Conservation (phyloP, 2,888 invertebrate species). For the Spilosoma lubricipeda region DNA sequence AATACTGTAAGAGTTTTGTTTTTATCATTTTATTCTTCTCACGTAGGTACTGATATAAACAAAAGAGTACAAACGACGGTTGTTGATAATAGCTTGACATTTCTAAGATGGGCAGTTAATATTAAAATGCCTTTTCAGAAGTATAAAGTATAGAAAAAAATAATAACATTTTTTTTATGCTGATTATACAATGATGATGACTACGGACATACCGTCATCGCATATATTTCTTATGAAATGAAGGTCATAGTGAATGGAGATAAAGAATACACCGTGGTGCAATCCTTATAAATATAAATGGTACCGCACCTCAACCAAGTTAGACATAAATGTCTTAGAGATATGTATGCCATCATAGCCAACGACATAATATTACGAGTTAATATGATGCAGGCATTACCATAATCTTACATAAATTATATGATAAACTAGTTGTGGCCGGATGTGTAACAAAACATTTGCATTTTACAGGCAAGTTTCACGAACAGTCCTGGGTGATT, state of each 20-base stretch:
- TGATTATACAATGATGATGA: slow-evolving; percentile 34
- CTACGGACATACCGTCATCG: slow-evolving; percentile 31
- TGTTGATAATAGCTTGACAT: background rate
- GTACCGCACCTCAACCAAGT: slow-evolving; percentile 27
- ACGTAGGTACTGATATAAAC: background rate
- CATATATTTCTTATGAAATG: slow-evolving; percentile 46
- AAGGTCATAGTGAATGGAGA: slow-evolving; percentile 44
- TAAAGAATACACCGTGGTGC: slow-evolving; percentile 29
- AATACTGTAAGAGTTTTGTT: background rate
- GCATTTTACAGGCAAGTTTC: slow-evolving; percentile 61
- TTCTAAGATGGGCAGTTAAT: background rate
- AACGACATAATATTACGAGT: slow-evolving; percentile 31
- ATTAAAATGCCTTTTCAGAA: background rate
- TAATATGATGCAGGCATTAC: slow-evolving; percentile 52
- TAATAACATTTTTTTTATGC: slow-evolving; percentile 10
- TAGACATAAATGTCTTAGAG: slow-evolving; percentile 46
- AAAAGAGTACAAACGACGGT: background rate
- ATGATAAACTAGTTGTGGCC: slow-evolving; percentile 61
- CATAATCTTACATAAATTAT: slow-evolving; percentile 51
- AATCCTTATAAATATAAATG: slow-evolving; percentile 42
- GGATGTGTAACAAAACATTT: slow-evolving; percentile 69
- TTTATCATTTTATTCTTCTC: background rate
- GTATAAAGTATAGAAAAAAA: background rate
- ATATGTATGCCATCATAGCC: slow-evolving; percentile 45
- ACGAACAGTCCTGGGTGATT: slow-evolving; percentile 41